phyloP scores from a whole-genome alignment of 2,888 invertebrate species.

The Dicranocentrus wangi region DNA sequence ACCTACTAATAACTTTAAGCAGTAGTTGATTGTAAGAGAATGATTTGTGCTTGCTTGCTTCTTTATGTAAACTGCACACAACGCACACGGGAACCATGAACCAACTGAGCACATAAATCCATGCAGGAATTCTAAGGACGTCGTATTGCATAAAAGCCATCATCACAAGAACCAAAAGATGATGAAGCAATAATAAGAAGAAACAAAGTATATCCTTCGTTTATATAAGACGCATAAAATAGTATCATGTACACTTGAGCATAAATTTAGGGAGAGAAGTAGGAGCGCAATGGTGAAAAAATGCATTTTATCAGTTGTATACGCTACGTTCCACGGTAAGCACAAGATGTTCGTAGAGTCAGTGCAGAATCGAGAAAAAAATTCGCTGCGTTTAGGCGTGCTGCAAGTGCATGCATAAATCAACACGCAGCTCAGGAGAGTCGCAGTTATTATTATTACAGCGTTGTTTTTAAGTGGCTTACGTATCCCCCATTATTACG shows the following conservation, averaged over 20 bases:
- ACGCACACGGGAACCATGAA: constrained; percentile 23
- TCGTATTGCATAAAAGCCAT: constrained; percentile 14
- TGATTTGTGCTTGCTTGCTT: background rate
- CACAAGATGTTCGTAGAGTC: constrained; percentile 6
- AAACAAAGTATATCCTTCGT: background rate
- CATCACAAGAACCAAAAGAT: background rate
- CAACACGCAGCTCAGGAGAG: constrained; percentile 21
- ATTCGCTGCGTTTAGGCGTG: constrained; percentile 16
- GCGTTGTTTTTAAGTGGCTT: constrained; percentile 1
- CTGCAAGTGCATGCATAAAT: constrained; percentile 20
- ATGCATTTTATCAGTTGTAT: constrained; percentile 14
- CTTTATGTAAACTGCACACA: background rate
- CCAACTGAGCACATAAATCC: constrained; percentile 47
- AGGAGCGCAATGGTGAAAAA: constrained; percentile 14
- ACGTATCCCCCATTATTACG: constrained; percentile 2
- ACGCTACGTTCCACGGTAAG: background rate
- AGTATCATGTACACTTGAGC: too few species aligned
- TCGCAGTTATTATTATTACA: background rate
- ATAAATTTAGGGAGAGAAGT: background rate
- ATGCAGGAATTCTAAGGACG: constrained; percentile 51
- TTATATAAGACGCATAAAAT: too few species aligned
- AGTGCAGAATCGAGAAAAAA: constrained; percentile 15
- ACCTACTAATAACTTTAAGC: too few species aligned
- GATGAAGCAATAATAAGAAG: constrained; percentile 12
- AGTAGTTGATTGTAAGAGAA: background rate